Conservation (phyloP, 2,113 vertebrate species). For the Stigmatopora nigra region DNA sequence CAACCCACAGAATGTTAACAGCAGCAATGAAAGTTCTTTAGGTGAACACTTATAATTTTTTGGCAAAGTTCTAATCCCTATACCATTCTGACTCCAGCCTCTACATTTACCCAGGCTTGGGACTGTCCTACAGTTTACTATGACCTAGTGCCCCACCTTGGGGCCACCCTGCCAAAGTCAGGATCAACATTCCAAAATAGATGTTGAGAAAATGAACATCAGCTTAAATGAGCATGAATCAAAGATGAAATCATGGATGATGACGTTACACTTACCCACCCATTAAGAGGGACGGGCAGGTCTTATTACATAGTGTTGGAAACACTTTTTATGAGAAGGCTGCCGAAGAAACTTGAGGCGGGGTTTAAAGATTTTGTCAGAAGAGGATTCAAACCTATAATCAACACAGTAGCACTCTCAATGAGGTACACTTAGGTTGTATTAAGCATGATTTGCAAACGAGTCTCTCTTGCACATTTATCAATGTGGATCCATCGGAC, state of each 20-base stretch:
- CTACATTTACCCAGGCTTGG: too few species aligned
- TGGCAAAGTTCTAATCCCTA: too few species aligned
- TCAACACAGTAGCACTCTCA: slow-evolving; percentile 6
- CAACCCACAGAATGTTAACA: too few species aligned
- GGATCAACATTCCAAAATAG: background rate
- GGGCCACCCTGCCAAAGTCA: too few species aligned
- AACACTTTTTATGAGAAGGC: slow-evolving; percentile 32
- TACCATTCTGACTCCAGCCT: too few species aligned
- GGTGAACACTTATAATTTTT: too few species aligned
- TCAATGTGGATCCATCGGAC: slow-evolving; percentile 28
- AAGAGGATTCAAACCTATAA: slow-evolving; percentile 31
- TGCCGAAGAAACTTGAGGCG: slow-evolving; percentile 16
- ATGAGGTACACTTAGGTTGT: too few species aligned
- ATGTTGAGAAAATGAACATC: slow-evolving; percentile 19
- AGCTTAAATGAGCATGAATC: slow-evolving; percentile 20
- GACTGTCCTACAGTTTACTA: too few species aligned
- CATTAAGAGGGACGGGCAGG: background rate
- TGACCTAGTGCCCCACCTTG: too few species aligned
- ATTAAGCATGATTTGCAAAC: background rate
- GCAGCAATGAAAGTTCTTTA: too few species aligned
- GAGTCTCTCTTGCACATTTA: slow-evolving; percentile 29
- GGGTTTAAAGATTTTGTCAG: slow-evolving; percentile 5
- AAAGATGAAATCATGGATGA: slow-evolving; percentile 10
- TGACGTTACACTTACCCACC: slow-evolving; percentile 2
- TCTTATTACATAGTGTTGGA: slow-evolving; percentile 11